phyloP scores from a whole-genome alignment of 2,797 vertebrate species.

The Eidolon dupreanum region DNA sequence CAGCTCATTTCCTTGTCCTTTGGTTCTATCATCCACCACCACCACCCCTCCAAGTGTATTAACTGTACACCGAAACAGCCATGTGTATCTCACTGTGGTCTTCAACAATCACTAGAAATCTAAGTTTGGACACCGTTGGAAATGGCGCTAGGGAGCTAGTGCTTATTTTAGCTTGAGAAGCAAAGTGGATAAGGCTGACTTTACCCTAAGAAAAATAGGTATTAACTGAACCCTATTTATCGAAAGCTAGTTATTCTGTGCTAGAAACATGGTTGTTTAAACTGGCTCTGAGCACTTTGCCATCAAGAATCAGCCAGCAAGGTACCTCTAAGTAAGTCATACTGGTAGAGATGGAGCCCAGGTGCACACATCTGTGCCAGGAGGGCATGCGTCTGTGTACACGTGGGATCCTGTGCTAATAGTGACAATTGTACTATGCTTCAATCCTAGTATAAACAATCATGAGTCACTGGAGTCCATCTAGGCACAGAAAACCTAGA shows the following conservation, averaged over 20 bases:
- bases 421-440: background rate
- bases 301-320: background rate
- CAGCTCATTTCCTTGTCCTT: background rate
- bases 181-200: background rate
- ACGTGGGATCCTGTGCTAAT: background rate
- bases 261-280: background rate
- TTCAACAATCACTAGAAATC: background rate
- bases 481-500: background rate
- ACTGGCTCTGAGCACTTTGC: background rate
- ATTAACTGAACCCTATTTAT: constrained; percentile 33
- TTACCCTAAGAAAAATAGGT: background rate
- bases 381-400: background rate
- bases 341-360: background rate
- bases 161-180: background rate
- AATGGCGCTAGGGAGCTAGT: background rate
- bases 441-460: background rate
- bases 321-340: background rate
- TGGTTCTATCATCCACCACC: background rate
- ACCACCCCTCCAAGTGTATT: background rate
- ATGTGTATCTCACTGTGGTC: background rate
- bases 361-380: fast-evolving
- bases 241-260: constrained; percentile 1
- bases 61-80: background rate
- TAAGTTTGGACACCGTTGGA: background rate
- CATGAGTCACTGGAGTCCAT: background rate